Evolutionary conservation across 2,888 invertebrate genomes (phyloP).

Genomic region (Diadegma fenestrale): DNA sequence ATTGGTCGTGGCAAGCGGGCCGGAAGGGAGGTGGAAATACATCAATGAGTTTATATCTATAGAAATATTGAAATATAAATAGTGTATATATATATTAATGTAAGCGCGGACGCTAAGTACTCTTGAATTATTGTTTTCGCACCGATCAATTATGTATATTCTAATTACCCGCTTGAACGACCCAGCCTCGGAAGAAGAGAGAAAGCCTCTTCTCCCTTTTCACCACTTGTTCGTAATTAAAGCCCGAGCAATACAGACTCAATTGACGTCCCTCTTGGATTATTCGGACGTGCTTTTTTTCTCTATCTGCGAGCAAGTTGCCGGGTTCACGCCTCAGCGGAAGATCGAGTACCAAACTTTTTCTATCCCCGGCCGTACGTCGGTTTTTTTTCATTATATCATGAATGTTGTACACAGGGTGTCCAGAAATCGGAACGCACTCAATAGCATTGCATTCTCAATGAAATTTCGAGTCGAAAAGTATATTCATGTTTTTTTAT

Average conservation of each 20-base stretch:
- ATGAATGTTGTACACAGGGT: background rate
- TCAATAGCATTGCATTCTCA: background rate
- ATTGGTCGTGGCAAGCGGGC: constrained; percentile 66
- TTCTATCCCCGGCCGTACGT: background rate
- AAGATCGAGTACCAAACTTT: constrained; percentile 57
- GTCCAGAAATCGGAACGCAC: background rate
- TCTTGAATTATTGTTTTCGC: constrained; percentile 73
- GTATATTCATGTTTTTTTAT: background rate
- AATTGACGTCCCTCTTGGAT: constrained; percentile 28
- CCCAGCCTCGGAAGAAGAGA: constrained; percentile 52
- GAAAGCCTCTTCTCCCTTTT: constrained; percentile 9
- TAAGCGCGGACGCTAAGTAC: constrained; percentile 65
- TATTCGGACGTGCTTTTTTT: constrained; percentile 42
- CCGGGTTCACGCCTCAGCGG: constrained; percentile 27
- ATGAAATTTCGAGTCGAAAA: constrained; percentile 5
- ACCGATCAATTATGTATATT: constrained; percentile 68
- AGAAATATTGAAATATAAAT: constrained; percentile 40
- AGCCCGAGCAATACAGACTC: constrained; percentile 40
- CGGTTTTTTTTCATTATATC: background rate
- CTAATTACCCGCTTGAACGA: constrained; percentile 70
- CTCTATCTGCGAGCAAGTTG: constrained; percentile 15
- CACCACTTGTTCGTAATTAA: constrained; percentile 62
- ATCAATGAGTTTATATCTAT: constrained; percentile 18
- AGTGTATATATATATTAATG: constrained; percentile 41
- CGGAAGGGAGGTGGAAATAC: constrained; percentile 27